Evolutionary conservation across 1,140 invertebrate genomes (phyloP).

Genomic region (Caenorhabditis brenneri): DNA sequence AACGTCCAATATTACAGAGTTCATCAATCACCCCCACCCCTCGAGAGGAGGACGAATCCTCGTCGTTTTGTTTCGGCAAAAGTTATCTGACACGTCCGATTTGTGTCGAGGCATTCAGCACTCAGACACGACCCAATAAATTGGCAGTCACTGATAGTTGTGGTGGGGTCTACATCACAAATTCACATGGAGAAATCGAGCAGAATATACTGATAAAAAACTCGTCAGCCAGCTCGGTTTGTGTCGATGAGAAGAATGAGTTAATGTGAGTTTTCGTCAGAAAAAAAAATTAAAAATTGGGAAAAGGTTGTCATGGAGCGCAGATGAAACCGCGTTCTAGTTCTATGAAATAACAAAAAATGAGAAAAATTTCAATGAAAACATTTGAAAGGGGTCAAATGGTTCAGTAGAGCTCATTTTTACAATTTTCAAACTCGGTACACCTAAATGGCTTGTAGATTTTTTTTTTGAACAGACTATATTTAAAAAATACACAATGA

Average conservation of each 20-base stretch:
- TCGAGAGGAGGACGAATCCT: background rate
- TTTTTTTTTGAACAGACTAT: too few relatives aligned
- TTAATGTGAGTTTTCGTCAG: slow-evolving; percentile 25
- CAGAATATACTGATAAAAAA: slow-evolving; percentile 52
- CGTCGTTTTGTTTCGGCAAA: slow-evolving; percentile 42
- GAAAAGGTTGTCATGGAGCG: background rate
- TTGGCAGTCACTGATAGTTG: slow-evolving; percentile 51
- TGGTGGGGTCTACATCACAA: slow-evolving; percentile 53
- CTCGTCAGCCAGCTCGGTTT: slow-evolving; percentile 52
- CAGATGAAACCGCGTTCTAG: background rate
- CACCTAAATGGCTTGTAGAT: too few relatives aligned
- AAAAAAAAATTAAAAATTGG: too few relatives aligned
- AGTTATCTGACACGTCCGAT: slow-evolving; percentile 50
- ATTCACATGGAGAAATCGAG: slow-evolving; percentile 33
- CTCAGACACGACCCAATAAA: slow-evolving; percentile 3
- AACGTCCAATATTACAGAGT: background rate
- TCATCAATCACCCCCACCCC: slow-evolving; percentile 23
- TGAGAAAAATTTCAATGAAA: too few relatives aligned
- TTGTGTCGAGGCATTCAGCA: slow-evolving; percentile 48
- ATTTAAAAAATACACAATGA: too few relatives aligned
- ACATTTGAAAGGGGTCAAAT: too few relatives aligned
- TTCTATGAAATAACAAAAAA: too few relatives aligned
- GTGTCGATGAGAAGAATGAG: slow-evolving; percentile 53
- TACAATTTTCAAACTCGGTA: too few relatives aligned
- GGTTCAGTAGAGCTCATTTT: too few relatives aligned